Percentiles rank a stretch among this genome's conserved stretches.
These are phyloP conservation scores for Chloroceryle inda DNA, from an alignment of 2,797 vertebrate species.

Conservation along the genomic window DNA sequence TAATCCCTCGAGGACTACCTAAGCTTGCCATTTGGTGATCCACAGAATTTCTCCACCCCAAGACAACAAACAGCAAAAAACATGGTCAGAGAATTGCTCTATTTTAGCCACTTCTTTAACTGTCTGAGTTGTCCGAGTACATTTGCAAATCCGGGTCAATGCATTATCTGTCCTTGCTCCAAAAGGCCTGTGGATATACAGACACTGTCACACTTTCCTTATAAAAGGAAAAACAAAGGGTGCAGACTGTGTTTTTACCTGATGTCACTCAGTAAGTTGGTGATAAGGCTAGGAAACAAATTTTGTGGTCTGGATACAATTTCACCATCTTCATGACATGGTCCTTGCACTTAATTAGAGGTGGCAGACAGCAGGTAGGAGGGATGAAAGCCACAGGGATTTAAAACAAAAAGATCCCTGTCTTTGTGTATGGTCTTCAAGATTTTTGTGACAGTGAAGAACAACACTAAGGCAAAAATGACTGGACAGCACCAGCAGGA, in stretches of 20 bases:
- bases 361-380: not conserved
- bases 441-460: not conserved
- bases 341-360: constrained; percentile 26
- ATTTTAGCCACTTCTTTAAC: not conserved
- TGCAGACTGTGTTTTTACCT: not conserved
- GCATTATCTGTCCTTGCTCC: not conserved
- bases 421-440: not conserved
- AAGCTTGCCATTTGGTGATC: not conserved
- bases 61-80: not conserved
- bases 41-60: not conserved
- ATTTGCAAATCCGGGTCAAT: not conserved
- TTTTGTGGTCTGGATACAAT: not conserved
- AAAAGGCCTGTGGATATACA: not conserved
- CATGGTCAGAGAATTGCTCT: not conserved
- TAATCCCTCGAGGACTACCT: not conserved
- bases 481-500: not conserved
- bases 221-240: not conserved
- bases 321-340: not conserved
- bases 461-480: not conserved
- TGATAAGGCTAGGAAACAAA: not conserved
- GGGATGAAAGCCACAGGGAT: not conserved
- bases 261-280: not conserved
- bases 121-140: not conserved
- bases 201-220: not conserved
- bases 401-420: not conserved